Evolutionary conservation across 2,888 invertebrate species (phyloP).

Genomic region (Drosophila prostipennis): DNA sequence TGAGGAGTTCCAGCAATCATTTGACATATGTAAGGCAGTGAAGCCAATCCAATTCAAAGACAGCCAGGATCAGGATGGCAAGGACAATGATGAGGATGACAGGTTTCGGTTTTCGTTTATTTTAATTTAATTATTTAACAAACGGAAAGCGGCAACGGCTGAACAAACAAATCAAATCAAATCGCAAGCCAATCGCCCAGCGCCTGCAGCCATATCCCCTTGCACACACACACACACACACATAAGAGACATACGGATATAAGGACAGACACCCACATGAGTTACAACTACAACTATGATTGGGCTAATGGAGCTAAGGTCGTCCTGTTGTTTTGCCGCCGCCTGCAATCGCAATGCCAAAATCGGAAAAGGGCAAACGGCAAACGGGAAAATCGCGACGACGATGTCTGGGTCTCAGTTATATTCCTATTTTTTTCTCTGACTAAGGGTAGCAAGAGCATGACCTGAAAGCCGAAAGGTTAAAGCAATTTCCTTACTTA

Average conservation of each 20-base stretch:
- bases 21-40: background rate
- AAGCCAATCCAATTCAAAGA: constrained; percentile 2
- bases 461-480: constrained; percentile 6
- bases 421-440: background rate
- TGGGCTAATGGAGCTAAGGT: constrained; percentile 39
- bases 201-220: constrained; percentile 17
- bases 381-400: constrained; percentile 33
- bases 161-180: constrained; percentile 70
- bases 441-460: constrained; percentile 17
- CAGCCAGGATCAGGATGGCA: constrained; percentile 13
- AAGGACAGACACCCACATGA: constrained; percentile 8
- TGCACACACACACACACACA: constrained; percentile 1
- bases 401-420: constrained; percentile 42
- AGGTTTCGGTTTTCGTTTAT: constrained; percentile 43
- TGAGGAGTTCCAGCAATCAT: constrained; percentile 2
- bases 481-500: background rate
- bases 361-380: constrained; percentile 29
- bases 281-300: constrained; percentile 36
- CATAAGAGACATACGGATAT: background rate
- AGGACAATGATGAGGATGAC: constrained; percentile 17
- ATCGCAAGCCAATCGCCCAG: constrained; percentile 45
- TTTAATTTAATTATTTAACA: constrained; percentile 72
- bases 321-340: constrained; percentile 8
- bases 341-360: constrained; percentile 30
- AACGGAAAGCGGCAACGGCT: constrained; percentile 40